Base-by-base conservation (phyloP, 2,888 invertebrate genomes). In the Cephus pulcher region DNA sequence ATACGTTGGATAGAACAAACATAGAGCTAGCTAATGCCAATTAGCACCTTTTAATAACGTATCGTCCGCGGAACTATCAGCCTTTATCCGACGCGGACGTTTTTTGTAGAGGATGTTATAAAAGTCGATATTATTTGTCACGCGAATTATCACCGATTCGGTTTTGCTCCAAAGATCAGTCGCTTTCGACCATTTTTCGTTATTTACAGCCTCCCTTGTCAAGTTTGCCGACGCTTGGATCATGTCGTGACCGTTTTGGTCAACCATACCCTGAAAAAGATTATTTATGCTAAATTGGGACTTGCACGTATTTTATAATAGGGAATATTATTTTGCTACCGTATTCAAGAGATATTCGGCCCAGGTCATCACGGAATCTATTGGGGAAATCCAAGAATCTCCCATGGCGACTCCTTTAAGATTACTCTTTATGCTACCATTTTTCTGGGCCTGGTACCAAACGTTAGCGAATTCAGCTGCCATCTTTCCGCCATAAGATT, bases 401-500 rank as follows among this genome's bases (percentile, higher is more conserved):
- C 97, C 97, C 90, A 98, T 93, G 0, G 95, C 96, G 34, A 98
- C 94, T 0, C 97, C 97, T 86, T 93, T 93, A 75, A 98, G 93
- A 84, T 96, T 96, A 69, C 95, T 95, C 74, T 92, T 92, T 35
- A 97, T 93, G 68, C 93, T 93, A 0, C 94, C 94, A 0, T 91
- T 91, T 82, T 93, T 88, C 85, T 96, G 94, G n/a, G 95, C 95
- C 91, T 93, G 92, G 78, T 92, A 88, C 90, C 95, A 93, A 12
- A 81, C 76, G 12, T 92, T 90, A 12, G 95, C 97, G 90, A 98
- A 97, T 86, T 97, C 97, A 0, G 96, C 95, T 0, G 96, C 96
- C 97, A 98, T 98, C 92, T 98, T 98, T 1, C 98, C 98, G 32
- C 98, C 98, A 90, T 98, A 98, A 0, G 97, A 97, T 91, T 98